Evolutionary conservation across 2,113 vertebrate species (phyloP), one percentile per base, ranked within the genome.

Genomic region (Dermatemys mawii): DNA sequence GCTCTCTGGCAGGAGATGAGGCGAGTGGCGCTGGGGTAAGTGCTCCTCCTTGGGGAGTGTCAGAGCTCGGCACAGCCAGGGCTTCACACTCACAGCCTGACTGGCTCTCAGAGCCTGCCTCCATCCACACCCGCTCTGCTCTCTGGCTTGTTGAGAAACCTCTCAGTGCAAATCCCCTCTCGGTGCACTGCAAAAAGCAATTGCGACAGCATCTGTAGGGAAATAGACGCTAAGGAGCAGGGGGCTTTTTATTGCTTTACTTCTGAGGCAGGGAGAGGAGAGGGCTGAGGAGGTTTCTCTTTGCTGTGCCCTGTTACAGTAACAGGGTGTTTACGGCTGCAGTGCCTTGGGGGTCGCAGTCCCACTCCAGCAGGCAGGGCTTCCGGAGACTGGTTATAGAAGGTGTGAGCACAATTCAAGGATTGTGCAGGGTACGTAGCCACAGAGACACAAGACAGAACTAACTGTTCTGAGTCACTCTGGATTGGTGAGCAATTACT

Each of bases 381-480:
- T 54, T 57, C 16, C 50, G 35, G 86, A 89, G 32, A n/a, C 88
- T 87, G 80, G 60, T 54, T 3, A 11, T 13, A 84, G 49, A 24
- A 41, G 6, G 11, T 7, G 26, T 32, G 70, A 32, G 76, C 81
- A 94, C 70, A 81, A 22, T 3, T 0, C 4, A 38, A 92, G 76
- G 90, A 46, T 12, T 0, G 2, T 5, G n/a, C 0, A 0, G 11
- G 1, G 41, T 0, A 14, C 22, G 6, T 3, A 22, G 75, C 78
- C 32, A 57, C 78, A 48, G 32, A 50, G 67, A 11, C 46, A 29
- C 73, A 44, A 49, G 38, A n/a, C 24, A 60, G 55, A 81, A 54
- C 26, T 35, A 50, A 38, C 54, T 35, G 11, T 27, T 60, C 86
- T 32, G 21, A 70, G 82, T 46, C 50, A 44, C 35, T 19, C 35